A percentile compares a stretch with the other conserved stretches of the same genome.
phyloP scores from a whole-genome alignment of 2,113 vertebrate species.

The Oriolus oriolus region DNA sequence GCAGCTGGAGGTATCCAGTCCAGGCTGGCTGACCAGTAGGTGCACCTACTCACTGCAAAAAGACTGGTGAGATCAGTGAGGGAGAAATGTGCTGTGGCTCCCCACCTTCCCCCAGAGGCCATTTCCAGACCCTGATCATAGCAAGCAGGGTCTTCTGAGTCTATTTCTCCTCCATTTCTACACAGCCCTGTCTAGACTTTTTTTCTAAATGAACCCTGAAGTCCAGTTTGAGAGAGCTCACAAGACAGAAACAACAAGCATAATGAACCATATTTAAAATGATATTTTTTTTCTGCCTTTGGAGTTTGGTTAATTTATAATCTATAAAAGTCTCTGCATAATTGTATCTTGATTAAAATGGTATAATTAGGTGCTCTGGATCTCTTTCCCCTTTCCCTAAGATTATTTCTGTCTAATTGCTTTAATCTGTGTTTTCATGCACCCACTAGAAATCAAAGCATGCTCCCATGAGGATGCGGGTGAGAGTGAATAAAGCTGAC shows the following conservation, averaged over 20 bases:
- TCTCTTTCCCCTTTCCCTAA: slow-evolving; percentile 65
- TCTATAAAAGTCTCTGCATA: slow-evolving; percentile 59
- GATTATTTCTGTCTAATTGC: slow-evolving; percentile 71
- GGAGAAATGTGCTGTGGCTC: neutral
- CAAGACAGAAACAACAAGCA: slow-evolving; percentile 57
- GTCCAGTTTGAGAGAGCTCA: slow-evolving; percentile 29
- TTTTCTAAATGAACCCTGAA: neutral
- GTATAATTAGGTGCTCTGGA: slow-evolving; percentile 60
- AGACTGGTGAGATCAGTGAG: neutral
- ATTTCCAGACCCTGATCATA: neutral
- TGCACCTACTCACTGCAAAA: neutral
- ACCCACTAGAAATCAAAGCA: slow-evolving; percentile 66
- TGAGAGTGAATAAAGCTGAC: slow-evolving; percentile 72
- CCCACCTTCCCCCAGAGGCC: neutral
- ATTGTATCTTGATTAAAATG: slow-evolving; percentile 61
- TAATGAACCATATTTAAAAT: slow-evolving; percentile 25
- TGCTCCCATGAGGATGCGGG: slow-evolving; percentile 53
- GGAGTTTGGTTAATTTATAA: slow-evolving; percentile 53
- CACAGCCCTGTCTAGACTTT: neutral
- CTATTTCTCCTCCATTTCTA: neutral
- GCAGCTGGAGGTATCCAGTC: neutral
- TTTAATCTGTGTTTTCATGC: slow-evolving; percentile 72
- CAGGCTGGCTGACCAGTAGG: neutral
- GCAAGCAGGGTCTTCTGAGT: neutral
- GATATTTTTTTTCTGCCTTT: slow-evolving; percentile 48